These are phyloP conservation scores for Pherbina coryleti DNA, from an alignment of 2,888 invertebrate genomes.

Conservation along the genomic window DNA sequence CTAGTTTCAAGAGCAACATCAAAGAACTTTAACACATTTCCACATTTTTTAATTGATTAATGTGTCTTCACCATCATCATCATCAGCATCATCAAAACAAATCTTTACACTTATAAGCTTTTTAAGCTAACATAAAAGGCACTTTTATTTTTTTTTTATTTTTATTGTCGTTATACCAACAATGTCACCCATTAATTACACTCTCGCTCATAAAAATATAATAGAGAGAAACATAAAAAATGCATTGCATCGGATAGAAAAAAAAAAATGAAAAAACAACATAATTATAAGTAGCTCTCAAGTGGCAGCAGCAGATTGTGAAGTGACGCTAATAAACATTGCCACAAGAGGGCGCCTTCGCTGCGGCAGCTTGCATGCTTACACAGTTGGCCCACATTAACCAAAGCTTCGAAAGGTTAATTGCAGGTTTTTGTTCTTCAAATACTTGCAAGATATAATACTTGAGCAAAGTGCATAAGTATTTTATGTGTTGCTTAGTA, in stretches of 20 bases:
- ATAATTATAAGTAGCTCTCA: not conserved
- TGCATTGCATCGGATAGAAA: not conserved
- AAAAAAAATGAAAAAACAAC: not conserved
- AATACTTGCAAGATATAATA: conserved; percentile 23
- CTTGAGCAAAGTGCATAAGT: not conserved
- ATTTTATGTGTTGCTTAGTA: not conserved
- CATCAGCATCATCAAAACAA: not conserved
- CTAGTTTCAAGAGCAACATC: too few relatives aligned
- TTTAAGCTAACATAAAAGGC: too few relatives aligned
- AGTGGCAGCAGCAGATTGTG: not conserved
- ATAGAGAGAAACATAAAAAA: too few relatives aligned
- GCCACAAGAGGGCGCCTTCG: conserved; percentile 13
- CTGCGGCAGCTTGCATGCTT: not conserved
- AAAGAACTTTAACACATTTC: too few relatives aligned
- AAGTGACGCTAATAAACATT: not conserved
- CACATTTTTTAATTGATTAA: not conserved
- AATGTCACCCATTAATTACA: too few relatives aligned
- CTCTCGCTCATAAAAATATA: too few relatives aligned
- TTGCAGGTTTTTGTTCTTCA: conserved; percentile 8
- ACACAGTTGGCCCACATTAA: conserved; percentile 9
- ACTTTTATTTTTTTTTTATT: too few relatives aligned
- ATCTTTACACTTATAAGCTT: not conserved
- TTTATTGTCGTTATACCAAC: too few relatives aligned
- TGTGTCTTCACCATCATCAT: not conserved
- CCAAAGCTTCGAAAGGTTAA: conserved; percentile 21